Evolutionary conservation across 1,140 invertebrate species (phyloP), one percentile per base, ranked within the genome.

Genomic region (Tetranychus cinnabarinus): DNA sequence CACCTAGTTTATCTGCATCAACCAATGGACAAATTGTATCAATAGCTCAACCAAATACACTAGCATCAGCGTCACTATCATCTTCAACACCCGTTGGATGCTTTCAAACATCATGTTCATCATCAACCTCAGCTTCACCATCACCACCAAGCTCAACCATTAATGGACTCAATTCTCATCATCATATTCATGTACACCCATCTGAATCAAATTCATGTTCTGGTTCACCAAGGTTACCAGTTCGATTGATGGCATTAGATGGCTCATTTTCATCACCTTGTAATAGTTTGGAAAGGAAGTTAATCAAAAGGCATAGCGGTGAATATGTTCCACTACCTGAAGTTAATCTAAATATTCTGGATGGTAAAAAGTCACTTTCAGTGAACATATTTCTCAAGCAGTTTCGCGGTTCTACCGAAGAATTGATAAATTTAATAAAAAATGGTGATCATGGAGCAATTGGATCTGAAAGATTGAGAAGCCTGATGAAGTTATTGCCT

Each of bases 321-420:
- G 63, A 59, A 57, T 31, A 66, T 58, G 56, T 47, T 62, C 56
- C 12, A 61, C 39, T 10, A 10, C 39, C 39, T 42, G 39, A 42
- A 42, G 10, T 42, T 34, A 23, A 65, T 61, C 88, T 93, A 64
- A 84, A 81, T 15, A 74, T 95, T 47, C 72, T 95, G 47, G 88
- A 92, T 72, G 86, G 87, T n/a, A 97, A 96, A 72, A 75, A 90
- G 65, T 96, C 89, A 71, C 75, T 97, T 45, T 97, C 95, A 69
- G 86, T 97, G 1, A 97, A 96, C 72, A 97, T 97, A 64, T 97
- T 97, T 73, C 76, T 97, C n/a, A 96, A 95, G 73, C 91, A 97
- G 73, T 96, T 34, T 58, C 58, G 46, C 83, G 57, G 42, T 10
- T 23, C 85, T 55, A 88, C 91, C 69, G 83, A 88, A 66, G 85